A percentile compares a stretch with the other conserved stretches of the same genome.
Evolutionary conservation across 2,888 invertebrate genomes (phyloP).

Genomic region (Thymelicus sylvestris): DNA sequence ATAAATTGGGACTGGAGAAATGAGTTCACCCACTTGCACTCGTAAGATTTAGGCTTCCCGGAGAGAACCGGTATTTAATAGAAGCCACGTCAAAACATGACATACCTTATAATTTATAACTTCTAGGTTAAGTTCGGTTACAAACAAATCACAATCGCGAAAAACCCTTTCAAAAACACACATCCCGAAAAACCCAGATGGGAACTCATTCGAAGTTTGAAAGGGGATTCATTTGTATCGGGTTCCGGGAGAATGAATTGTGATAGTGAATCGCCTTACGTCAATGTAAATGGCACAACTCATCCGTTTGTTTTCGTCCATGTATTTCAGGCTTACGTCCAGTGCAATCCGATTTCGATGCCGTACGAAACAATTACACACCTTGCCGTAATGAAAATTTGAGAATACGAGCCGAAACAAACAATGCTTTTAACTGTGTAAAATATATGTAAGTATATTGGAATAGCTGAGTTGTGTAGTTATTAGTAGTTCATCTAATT

Average conservation of each 20-base stretch:
- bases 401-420: not conserved
- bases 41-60: no score
- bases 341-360: slow-evolving; percentile 41
- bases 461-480: no score
- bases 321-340: slow-evolving; percentile 47
- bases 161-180: not conserved
- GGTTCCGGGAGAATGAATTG: slow-evolving; percentile 45
- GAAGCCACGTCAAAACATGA: no score
- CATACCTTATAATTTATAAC: no score
- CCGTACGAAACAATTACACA: slow-evolving; percentile 8
- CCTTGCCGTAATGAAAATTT: slow-evolving; percentile 7
- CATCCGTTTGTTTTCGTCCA: slow-evolving; percentile 47
- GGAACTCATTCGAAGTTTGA: slow-evolving; percentile 4
- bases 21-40: no score
- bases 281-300: slow-evolving; percentile 46
- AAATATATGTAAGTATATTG: not conserved
- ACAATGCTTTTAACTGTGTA: not conserved
- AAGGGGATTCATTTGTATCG: slow-evolving; percentile 12
- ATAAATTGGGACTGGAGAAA: no score
- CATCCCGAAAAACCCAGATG: not conserved
- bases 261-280: slow-evolving; percentile 47
- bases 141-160: no score
- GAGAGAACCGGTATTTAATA: no score
- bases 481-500: no score
- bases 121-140: no score